phyloP scores from a whole-genome alignment of 2,888 invertebrate species.

The Lithophane ornitopus region DNA sequence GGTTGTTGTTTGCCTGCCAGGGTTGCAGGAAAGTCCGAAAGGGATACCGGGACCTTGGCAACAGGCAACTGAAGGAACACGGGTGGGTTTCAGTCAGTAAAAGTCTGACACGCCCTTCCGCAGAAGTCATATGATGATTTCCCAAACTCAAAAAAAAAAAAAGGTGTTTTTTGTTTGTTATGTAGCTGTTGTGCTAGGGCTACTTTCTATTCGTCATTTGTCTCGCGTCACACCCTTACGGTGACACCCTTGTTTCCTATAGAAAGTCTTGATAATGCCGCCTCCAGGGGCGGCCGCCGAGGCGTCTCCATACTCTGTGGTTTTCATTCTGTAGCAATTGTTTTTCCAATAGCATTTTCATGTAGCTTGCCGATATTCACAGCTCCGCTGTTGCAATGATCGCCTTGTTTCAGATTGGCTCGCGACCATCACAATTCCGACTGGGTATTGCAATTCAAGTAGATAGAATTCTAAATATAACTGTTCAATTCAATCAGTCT shows the following conservation, averaged over 20 bases:
- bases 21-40: no score
- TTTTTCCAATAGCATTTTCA: slow-evolving; percentile 38
- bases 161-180: no score
- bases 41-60: no score
- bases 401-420: slow-evolving; percentile 31
- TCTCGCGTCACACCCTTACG: no score
- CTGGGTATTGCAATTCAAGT: neutral
- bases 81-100: no score
- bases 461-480: slow-evolving; percentile 25
- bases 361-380: slow-evolving; percentile 2
- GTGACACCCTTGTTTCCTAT: neutral
- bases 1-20: no score
- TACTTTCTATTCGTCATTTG: no score
- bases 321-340: slow-evolving; percentile 31
- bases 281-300: neutral
- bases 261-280: neutral
- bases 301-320: neutral
- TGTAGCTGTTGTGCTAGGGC: no score
- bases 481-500: slow-evolving; percentile 3
- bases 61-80: no score
- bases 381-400: slow-evolving; percentile 21
- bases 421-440: slow-evolving; percentile 6
- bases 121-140: no score
- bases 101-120: no score
- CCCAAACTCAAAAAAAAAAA: no score